Conservation (phyloP, 1,140 invertebrate species). For the Apis florea region DNA sequence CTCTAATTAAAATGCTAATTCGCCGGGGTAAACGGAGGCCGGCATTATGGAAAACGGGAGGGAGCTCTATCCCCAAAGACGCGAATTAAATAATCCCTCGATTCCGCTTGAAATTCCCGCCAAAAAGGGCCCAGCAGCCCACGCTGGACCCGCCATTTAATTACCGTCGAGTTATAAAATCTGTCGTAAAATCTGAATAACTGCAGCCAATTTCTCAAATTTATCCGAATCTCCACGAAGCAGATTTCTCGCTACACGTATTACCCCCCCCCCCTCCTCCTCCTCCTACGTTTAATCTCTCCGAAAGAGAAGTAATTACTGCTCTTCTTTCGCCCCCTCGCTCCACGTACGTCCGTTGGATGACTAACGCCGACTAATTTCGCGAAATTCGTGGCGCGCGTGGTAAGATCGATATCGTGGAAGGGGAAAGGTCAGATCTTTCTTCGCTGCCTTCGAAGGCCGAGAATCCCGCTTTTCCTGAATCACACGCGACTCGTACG, state of each 20-base stretch:
- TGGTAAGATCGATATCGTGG: too few relatives aligned
- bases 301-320: not conserved
- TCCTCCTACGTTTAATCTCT: slow-evolving; percentile 3
- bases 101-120: slow-evolving; percentile 67
- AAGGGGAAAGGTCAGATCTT: too few relatives aligned
- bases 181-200: slow-evolving; percentile 71
- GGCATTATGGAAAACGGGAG: slow-evolving; percentile 61
- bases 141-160: slow-evolving; percentile 62
- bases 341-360: accelerated
- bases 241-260: slow-evolving; percentile 41
- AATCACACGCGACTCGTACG: too few relatives aligned
- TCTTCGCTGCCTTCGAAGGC: too few relatives aligned
- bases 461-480: too few relatives aligned
- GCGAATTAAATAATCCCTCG: slow-evolving; percentile 66
- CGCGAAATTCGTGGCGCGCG: not conserved
- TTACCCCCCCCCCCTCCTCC: not conserved
- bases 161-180: slow-evolving; percentile 70
- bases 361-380: not conserved
- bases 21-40: slow-evolving; percentile 41
- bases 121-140: too few relatives aligned
- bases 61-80: slow-evolving; percentile 29
- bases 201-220: slow-evolving; percentile 68
- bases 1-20: slow-evolving; percentile 70
- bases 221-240: slow-evolving; percentile 67
- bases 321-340: too few relatives aligned